A percentile compares a stretch with the other conserved stretches of the same genome.
Conservation (phyloP, 53 echinoderm and acorn worm genomes). For the Patiria pectinifera region DNA sequence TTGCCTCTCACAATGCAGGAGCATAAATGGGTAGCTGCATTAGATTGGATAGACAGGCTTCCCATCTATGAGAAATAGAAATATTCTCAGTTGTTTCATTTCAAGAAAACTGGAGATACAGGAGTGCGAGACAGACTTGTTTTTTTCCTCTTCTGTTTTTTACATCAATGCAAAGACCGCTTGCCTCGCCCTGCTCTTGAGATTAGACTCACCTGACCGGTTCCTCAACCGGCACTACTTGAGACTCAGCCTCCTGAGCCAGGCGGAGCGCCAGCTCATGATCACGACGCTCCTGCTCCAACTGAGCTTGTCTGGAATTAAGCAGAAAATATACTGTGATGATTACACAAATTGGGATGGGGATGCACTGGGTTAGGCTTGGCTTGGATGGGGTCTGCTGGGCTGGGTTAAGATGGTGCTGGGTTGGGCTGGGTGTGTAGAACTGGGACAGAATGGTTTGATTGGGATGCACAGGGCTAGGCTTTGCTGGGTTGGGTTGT, state of each 20-base stretch:
- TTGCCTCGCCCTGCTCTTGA: neutral
- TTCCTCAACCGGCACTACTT: conserved; percentile 75
- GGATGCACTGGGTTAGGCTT: neutral
- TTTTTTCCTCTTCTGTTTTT: neutral
- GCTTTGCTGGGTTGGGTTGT: neutral
- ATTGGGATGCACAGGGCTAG: neutral
- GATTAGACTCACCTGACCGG: conserved; percentile 40
- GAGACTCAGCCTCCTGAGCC: conserved; percentile 88
- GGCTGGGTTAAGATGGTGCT: neutral
- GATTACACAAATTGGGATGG: neutral
- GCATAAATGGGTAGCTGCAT: no score
- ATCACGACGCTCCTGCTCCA: conserved; percentile 96
- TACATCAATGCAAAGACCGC: neutral
- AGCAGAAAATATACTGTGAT: neutral
- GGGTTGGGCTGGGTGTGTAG: neutral
- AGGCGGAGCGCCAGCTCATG: conserved; percentile 93
- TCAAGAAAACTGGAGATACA: no score
- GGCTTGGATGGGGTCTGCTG: neutral
- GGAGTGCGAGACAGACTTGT: neutral
- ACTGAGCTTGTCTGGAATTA: conserved; percentile 75
- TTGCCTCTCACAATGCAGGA: no score
- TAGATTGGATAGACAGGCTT: no score
- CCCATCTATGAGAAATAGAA: no score
- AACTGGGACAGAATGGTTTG: neutral
- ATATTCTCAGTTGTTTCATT: no score